Conservation (phyloP, 2,888 invertebrate species). For the Drosophila melanosoma region DNA sequence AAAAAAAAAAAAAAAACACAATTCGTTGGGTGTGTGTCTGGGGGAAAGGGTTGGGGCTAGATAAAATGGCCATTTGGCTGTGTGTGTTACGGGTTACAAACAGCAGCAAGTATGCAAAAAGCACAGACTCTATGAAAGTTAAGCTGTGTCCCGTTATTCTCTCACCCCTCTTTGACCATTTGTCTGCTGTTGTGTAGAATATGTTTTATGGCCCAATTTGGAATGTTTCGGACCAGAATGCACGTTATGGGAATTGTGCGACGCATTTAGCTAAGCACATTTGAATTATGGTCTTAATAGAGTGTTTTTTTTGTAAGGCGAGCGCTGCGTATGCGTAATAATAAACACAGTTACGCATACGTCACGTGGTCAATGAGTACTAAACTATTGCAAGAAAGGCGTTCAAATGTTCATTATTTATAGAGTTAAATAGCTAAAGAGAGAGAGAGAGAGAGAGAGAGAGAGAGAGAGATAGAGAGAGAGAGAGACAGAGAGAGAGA, state of each 20-base stretch:
- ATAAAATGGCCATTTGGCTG: slow-evolving; percentile 25
- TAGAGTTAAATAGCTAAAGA: background rate
- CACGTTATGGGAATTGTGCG: slow-evolving; percentile 63
- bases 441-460: background rate
- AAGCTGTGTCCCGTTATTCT: background rate
- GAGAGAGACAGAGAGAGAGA: background rate
- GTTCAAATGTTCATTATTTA: slow-evolving; percentile 6
- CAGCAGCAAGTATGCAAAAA: slow-evolving; percentile 6
- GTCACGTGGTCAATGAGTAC: slow-evolving; percentile 4
- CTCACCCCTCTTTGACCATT: background rate
- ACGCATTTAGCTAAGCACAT: slow-evolving; percentile 52
- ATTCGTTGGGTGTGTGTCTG: background rate
- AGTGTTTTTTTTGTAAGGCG: background rate
- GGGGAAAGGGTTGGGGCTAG: background rate
- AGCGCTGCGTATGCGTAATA: slow-evolving; percentile 33
- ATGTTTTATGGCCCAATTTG: slow-evolving; percentile 60
- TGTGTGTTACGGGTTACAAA: slow-evolving; percentile 21
- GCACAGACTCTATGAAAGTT: slow-evolving; percentile 16
- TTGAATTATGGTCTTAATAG: slow-evolving; percentile 52
- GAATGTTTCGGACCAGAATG: slow-evolving; percentile 48
- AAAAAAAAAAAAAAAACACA: background rate
- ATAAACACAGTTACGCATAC: slow-evolving; percentile 29
- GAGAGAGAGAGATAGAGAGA: too few relatives aligned
- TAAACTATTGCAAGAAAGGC: background rate
- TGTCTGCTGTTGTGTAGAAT: slow-evolving; percentile 20